Conservation (phyloP, 1,140 invertebrate genomes). For the Papilio glaucus region DNA sequence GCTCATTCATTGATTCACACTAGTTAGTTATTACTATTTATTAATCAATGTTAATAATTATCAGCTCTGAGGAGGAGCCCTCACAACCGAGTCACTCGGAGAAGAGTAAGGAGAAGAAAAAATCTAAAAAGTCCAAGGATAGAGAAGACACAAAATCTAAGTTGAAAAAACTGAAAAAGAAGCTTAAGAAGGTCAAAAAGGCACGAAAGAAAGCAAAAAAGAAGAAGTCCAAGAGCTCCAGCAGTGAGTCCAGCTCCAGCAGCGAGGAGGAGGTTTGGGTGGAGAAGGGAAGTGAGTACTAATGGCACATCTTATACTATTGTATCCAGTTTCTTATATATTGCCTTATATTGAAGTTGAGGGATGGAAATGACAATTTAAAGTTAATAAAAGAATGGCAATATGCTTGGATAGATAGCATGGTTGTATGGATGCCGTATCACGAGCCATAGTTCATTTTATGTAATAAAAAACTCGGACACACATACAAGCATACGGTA, state of each 20-base stretch:
- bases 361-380: too few relatives aligned
- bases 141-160: constrained; percentile 81
- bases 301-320: too few relatives aligned
- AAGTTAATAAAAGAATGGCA: too few relatives aligned
- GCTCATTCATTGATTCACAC: too few relatives aligned
- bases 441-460: too few relatives aligned
- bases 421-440: too few relatives aligned
- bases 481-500: too few relatives aligned
- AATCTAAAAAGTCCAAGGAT: constrained; percentile 79
- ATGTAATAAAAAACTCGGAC: too few relatives aligned
- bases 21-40: not conserved
- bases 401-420: too few relatives aligned
- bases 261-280: constrained; percentile 86
- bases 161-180: constrained; percentile 84
- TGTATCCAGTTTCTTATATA: too few relatives aligned
- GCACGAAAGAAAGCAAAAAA: constrained; percentile 84
- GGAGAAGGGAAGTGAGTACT: constrained; percentile 86
- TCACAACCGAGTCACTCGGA: constrained; percentile 50
- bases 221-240: constrained; percentile 74
- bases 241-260: constrained; percentile 63
- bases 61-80: constrained; percentile 69
- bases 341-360: too few relatives aligned
- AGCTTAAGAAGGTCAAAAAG: constrained; percentile 85
- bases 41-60: constrained; percentile 8
- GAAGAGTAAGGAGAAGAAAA: constrained; percentile 77